phyloP scores from a whole-genome alignment of 2,113 vertebrate species.

The Abramis brama region DNA sequence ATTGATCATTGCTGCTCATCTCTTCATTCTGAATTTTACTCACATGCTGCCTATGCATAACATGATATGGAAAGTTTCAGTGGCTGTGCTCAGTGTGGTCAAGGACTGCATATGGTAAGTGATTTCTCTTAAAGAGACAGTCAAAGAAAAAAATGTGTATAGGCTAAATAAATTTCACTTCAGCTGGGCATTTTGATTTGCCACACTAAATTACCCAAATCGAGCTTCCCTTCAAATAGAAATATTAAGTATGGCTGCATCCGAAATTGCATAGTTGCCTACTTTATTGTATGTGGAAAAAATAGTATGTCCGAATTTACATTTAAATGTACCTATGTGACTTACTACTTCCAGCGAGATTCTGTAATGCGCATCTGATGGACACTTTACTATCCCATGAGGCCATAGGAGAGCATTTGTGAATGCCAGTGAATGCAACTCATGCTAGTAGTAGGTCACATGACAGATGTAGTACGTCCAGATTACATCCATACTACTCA shows the following conservation, averaged over 20 bases:
- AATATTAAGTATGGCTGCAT: not conserved
- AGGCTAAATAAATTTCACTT: not conserved
- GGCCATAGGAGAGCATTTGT: too few relatives aligned
- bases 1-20: conserved; percentile 3
- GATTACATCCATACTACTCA: too few relatives aligned
- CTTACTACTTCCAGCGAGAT: too few relatives aligned
- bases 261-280: not conserved
- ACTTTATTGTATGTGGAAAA: not conserved
- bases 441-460: too few relatives aligned
- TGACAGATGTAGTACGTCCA: too few relatives aligned
- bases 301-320: not conserved
- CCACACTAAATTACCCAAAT: not conserved
- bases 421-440: too few relatives aligned
- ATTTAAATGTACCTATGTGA: too few relatives aligned
- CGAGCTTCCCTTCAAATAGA: not conserved
- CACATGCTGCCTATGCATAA: not conserved
- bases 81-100: not conserved
- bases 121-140: not conserved
- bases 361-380: too few relatives aligned
- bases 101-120: not conserved
- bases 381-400: too few relatives aligned
- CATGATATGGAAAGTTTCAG: not conserved
- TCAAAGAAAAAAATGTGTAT: not conserved
- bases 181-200: not conserved
- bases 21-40: not conserved